Percentiles rank a stretch among this genome's conserved stretches.
Conservation (phyloP, 2,888 invertebrate species). For the Lycophotia porphyrea region DNA sequence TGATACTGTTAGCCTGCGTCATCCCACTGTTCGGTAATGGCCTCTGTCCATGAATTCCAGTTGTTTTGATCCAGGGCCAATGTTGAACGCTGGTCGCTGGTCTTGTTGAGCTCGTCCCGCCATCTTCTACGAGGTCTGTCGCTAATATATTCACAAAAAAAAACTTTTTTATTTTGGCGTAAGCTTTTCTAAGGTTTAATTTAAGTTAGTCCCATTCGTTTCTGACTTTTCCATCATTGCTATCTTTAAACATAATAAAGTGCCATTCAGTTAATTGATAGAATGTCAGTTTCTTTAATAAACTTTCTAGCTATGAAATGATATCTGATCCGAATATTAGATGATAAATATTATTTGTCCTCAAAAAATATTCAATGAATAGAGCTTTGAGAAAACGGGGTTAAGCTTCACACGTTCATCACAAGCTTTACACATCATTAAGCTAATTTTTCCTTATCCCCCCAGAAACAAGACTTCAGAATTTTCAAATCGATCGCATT, state of each 20-base stretch:
- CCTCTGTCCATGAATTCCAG: too few species aligned
- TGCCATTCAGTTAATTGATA: neutral
- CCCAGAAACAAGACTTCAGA: neutral
- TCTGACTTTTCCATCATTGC: neutral
- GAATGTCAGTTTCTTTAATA: neutral
- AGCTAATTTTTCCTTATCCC: neutral
- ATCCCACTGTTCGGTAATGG: too few species aligned
- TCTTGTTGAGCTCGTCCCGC: too few species aligned
- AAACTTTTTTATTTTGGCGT: neutral
- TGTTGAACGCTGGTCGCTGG: too few species aligned
- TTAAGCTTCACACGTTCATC: neutral
- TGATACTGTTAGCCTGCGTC: too few species aligned
- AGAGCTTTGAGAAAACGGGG: neutral
- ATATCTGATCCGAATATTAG: neutral
- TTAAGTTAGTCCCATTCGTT: neutral
- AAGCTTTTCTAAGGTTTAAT: too few species aligned
- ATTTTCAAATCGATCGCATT: too few species aligned
- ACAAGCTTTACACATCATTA: conserved; percentile 14
- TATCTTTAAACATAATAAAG: neutral
- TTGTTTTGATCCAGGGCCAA: too few species aligned
- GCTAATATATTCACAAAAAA: too few species aligned
- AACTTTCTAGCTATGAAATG: neutral
- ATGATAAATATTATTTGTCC: neutral
- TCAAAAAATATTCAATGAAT: neutral
- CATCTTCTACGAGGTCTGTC: too few species aligned